These are phyloP conservation scores for Glandiceps talaboti DNA, from an alignment of 53 echinoderm and acorn worm genomes.

Conservation along the genomic window DNA sequence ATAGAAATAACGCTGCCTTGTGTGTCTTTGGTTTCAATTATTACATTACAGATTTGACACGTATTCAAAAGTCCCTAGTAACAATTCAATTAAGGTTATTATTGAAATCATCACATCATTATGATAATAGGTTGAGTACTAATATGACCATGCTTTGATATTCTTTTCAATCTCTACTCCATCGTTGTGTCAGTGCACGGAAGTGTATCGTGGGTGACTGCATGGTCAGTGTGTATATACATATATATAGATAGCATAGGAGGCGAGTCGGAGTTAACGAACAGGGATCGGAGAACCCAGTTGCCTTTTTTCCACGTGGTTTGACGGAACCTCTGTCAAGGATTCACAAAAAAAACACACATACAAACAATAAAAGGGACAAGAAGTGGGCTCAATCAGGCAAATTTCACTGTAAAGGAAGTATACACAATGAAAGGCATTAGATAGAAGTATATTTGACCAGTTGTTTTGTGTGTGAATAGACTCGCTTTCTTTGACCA, in stretches of 20 bases:
- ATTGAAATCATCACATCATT: not conserved
- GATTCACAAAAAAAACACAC: not conserved
- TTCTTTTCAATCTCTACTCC: not conserved
- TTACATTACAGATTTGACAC: not conserved
- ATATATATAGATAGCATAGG: too few species aligned
- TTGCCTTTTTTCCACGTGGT: not conserved
- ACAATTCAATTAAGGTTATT: not conserved
- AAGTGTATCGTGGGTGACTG: too few species aligned
- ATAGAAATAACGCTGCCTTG: not conserved
- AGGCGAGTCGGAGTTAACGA: too few species aligned
- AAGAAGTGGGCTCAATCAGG: not conserved
- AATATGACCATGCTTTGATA: not conserved
- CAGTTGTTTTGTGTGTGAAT: not conserved
- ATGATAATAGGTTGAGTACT: not conserved
- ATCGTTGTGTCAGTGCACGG: not conserved
- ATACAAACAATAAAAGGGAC: not conserved
- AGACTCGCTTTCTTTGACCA: not conserved
- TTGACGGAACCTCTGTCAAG: not conserved
- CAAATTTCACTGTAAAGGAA: not conserved
- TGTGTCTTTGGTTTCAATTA: not conserved
- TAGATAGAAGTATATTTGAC: not conserved
- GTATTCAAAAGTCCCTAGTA: not conserved
- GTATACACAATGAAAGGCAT: not conserved
- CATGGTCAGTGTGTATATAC: too few species aligned
- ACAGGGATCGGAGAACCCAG: too few species aligned